These are phyloP conservation scores for Ectemnius lituratus DNA, from an alignment of 2,888 invertebrate genomes.

Conservation along the genomic window DNA sequence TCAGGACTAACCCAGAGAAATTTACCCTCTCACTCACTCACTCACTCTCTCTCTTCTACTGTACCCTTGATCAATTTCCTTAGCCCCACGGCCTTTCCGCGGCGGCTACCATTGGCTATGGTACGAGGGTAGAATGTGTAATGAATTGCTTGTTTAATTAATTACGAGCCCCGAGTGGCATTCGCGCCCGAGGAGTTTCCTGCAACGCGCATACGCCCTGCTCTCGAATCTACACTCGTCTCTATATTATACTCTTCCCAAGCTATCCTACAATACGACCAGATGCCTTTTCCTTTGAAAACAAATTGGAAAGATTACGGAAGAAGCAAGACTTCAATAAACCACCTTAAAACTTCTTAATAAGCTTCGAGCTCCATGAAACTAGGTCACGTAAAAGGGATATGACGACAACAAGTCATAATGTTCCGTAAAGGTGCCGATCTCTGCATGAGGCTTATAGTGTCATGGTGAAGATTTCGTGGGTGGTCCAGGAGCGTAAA, in stretches of 20 bases:
- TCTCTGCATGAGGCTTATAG: background rate
- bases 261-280: too few species aligned
- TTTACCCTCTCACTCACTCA: conserved; percentile 28
- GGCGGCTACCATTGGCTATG: conserved; percentile 66
- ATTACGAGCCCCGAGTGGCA: conserved; percentile 79
- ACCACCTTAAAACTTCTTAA: too few species aligned
- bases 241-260: too few species aligned
- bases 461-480: conserved; percentile 52
- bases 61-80: conserved; percentile 75
- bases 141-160: conserved; percentile 89
- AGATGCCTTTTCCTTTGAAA: too few species aligned
- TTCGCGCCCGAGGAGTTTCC: conserved; percentile 50
- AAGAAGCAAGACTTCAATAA: too few species aligned
- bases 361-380: too few species aligned
- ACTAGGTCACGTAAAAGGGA: too few species aligned
- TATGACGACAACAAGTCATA: too few species aligned
- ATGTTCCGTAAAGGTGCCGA: background rate
- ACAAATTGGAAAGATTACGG: too few species aligned
- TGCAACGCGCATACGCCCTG: conserved; percentile 68
- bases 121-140: conserved; percentile 79
- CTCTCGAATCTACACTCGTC: conserved; percentile 20
- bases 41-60: conserved; percentile 45
- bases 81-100: conserved; percentile 69
- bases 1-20: too few species aligned
- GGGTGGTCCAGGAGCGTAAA: conserved; percentile 73